These are phyloP conservation scores for Empis livida DNA, from an alignment of 2,888 invertebrate genomes.

Conservation along the genomic window DNA sequence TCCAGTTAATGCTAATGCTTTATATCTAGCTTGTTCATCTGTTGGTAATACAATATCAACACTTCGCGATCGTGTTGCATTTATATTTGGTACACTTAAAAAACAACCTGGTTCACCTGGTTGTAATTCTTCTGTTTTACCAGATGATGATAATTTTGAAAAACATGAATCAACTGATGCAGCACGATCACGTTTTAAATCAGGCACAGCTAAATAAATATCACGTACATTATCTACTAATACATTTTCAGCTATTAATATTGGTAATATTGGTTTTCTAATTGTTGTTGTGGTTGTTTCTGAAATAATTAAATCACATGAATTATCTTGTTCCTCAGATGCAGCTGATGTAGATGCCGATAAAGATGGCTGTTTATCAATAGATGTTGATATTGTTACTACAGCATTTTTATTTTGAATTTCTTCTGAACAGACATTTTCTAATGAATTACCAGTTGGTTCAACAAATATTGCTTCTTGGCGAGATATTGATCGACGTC, in stretches of 20 bases:
- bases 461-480: constrained; percentile 74
- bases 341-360: constrained; percentile 13
- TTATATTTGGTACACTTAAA: constrained; percentile 57
- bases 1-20: constrained; percentile 61
- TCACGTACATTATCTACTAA: constrained; percentile 44
- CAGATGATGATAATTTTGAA: constrained; percentile 58
- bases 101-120: constrained; percentile 45
- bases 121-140: constrained; percentile 55
- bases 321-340: constrained; percentile 10
- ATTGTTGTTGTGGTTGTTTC: too few species aligned
- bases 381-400: background rate
- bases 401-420: constrained; percentile 17
- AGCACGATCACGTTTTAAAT: constrained; percentile 69
- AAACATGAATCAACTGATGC: constrained; percentile 82
- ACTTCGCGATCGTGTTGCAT: constrained; percentile 61
- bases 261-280: constrained; percentile 17
- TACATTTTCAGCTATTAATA: constrained; percentile 21
- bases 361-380: background rate
- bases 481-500: constrained; percentile 63
- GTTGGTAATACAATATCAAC: constrained; percentile 82
- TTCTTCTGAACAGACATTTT: constrained; percentile 48
- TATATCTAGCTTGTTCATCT: constrained; percentile 71
- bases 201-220: constrained; percentile 68
- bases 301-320: constrained; percentile 25
- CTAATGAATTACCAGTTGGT: constrained; percentile 55